Evolutionary conservation across 2,113 vertebrate genomes (phyloP).

Genomic region (Python bivittatus): DNA sequence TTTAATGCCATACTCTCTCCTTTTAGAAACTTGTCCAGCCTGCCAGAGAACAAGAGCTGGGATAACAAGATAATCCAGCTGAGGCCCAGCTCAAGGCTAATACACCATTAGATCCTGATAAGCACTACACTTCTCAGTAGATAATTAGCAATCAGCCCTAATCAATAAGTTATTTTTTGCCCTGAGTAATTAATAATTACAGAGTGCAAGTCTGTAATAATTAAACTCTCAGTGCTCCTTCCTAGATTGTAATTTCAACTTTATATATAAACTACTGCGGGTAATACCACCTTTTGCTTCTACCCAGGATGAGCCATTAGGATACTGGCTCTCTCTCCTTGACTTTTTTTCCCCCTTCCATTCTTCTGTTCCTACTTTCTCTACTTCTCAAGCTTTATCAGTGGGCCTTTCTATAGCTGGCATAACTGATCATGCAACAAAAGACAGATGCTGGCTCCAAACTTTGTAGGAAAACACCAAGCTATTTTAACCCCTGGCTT

Average conservation of each 20-base stretch:
- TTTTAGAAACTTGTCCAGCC: neutral
- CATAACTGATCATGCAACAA: constrained; percentile 41
- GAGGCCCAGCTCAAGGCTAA: neutral
- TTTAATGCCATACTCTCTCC: neutral
- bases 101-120: constrained; percentile 39
- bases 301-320: neutral
- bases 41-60: neutral
- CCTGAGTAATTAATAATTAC: constrained; percentile 79
- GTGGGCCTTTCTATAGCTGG: constrained; percentile 37
- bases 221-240: constrained; percentile 72
- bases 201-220: constrained; percentile 71
- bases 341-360: neutral
- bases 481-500: neutral
- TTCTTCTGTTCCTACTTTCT: neutral
- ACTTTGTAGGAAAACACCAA: constrained; percentile 3
- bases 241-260: constrained; percentile 32
- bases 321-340: neutral
- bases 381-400: constrained; percentile 28
- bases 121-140: constrained; percentile 42
- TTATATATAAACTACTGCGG: constrained; percentile 51
- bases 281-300: constrained; percentile 48
- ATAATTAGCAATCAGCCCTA: constrained; percentile 75
- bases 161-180: constrained; percentile 84
- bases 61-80: neutral
- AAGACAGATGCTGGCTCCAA: neutral